Evolutionary conservation across 2,888 invertebrate genomes (phyloP).

Genomic region (Campaea margaritaria): DNA sequence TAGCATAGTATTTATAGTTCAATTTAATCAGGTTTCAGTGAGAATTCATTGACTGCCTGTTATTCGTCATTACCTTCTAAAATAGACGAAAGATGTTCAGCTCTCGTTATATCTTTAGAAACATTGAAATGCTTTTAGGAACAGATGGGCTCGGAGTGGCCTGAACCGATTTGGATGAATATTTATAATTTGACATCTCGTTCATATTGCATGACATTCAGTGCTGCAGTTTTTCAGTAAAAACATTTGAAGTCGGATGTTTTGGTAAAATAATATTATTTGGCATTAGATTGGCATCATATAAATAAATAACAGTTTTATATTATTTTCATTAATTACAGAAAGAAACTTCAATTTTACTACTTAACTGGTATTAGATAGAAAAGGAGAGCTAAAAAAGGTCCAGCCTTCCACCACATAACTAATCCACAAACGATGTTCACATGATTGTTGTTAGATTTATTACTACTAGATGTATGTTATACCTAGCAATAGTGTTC

Average conservation of each 20-base stretch:
- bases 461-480: slow-evolving; percentile 8
- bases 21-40: slow-evolving; percentile 12
- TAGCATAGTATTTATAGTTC: slow-evolving; percentile 11
- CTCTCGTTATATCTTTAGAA: background rate
- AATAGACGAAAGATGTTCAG: slow-evolving; percentile 11
- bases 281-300: too few relatives aligned
- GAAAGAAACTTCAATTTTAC: too few relatives aligned
- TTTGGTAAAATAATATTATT: too few relatives aligned
- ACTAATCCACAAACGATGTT: background rate
- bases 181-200: too few relatives aligned
- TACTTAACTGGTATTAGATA: too few relatives aligned
- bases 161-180: too few relatives aligned
- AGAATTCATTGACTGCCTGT: slow-evolving; percentile 12
- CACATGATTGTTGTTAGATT: slow-evolving; percentile 5
- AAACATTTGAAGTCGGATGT: too few relatives aligned
- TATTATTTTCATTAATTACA: too few relatives aligned
- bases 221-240: too few relatives aligned
- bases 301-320: too few relatives aligned
- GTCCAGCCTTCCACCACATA: background rate
- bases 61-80: slow-evolving; percentile 1
- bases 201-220: too few relatives aligned
- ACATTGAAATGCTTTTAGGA: background rate
- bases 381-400: background rate
- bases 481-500: slow-evolving; percentile 12
- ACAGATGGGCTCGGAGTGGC: too few relatives aligned